phyloP scores from a whole-genome alignment of 1,140 invertebrate species.

The Conus betulinus region DNA sequence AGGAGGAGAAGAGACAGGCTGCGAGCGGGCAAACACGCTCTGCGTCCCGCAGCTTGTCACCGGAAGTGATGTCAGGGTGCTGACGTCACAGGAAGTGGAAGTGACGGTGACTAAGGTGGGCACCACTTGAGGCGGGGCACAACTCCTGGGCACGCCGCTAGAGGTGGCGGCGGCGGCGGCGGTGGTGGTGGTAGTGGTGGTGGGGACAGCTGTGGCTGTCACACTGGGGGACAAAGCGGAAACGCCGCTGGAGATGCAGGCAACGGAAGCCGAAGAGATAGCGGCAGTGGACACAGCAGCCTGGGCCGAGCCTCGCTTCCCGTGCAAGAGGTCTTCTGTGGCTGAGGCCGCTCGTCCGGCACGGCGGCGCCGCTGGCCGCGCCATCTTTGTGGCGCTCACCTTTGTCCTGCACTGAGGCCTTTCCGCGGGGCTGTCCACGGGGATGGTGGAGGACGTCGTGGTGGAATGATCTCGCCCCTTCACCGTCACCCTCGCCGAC shows the following conservation, averaged over 20 bases:
- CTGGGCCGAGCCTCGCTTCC: not conserved
- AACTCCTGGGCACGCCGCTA: not conserved
- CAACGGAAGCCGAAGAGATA: not conserved
- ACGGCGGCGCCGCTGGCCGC: not conserved
- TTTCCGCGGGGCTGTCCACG: not conserved
- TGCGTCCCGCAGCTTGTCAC: conserved; percentile 37
- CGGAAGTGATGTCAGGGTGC: conserved; percentile 31
- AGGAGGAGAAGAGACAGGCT: conserved; percentile 22
- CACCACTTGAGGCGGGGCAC: not conserved
- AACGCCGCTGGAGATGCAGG: not conserved
- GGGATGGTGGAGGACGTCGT: not conserved
- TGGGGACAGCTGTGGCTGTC: not conserved
- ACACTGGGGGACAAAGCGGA: not conserved
- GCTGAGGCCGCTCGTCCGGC: not conserved
- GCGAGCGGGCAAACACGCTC: conserved; percentile 31
- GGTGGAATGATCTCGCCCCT: not conserved
- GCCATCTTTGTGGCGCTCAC: not conserved
- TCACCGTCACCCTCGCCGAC: not conserved
- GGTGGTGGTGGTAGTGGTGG: not conserved
- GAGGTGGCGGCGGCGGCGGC: not conserved
- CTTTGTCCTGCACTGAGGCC: not conserved
- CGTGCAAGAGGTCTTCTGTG: not conserved
- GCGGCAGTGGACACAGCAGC: not conserved
- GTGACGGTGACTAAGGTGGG: conserved; percentile 40
- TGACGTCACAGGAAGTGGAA: conserved; percentile 32